Base-by-base conservation (phyloP, 1,140 invertebrate species). In the Cataglyphis hispanica region DNA sequence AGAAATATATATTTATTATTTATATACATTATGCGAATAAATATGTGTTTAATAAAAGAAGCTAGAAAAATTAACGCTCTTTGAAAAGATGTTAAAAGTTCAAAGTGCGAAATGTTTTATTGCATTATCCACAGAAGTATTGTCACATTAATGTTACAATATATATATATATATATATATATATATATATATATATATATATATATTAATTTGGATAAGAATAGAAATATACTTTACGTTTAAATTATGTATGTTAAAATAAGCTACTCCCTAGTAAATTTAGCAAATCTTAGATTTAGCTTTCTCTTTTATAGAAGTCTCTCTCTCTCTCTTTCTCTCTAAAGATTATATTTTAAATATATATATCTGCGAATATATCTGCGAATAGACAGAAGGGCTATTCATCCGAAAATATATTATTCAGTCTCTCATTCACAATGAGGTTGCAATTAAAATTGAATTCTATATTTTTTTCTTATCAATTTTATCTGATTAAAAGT, bases 21-120 rank as follows among this genome's bases (percentile, higher is more conserved):
- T n/a, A 31, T 27, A 5, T 70, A 16, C n/a, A 72, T 5, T 53
- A 56, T 58, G 13, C n/a, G 58, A 77, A 69, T 56, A 40, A 19
- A 11, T 27, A 46, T 10, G 34, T 34, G 31, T 69, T 56, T 64
- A 46, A 76, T 0, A 13, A 80, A n/a, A 67, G n/a, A 19, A 34
- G 1, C 6, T 1, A 10, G 40, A 56, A 80, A 43, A 40, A 70
- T 69, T 58, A 43, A 70, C 43, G 13, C n/a, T 58, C 31, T 81
- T 60, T 58, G 25, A 67, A 53, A 11, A 37, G n/a, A 1, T 40
- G 22, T 37, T 13, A 43, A 69, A 80, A 70, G 22, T 69, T 58
- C 8, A 40, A 7, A 31, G 19, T 16, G 19, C 22, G 6, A 0
- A 58, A 67, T n/a, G 37, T 8, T 78, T 67, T 67, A 13, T 78